Evolutionary conservation across 2,113 vertebrate genomes (phyloP), one percentile per base, ranked within the genome.

Genomic region (Oceanites oceanicus): DNA sequence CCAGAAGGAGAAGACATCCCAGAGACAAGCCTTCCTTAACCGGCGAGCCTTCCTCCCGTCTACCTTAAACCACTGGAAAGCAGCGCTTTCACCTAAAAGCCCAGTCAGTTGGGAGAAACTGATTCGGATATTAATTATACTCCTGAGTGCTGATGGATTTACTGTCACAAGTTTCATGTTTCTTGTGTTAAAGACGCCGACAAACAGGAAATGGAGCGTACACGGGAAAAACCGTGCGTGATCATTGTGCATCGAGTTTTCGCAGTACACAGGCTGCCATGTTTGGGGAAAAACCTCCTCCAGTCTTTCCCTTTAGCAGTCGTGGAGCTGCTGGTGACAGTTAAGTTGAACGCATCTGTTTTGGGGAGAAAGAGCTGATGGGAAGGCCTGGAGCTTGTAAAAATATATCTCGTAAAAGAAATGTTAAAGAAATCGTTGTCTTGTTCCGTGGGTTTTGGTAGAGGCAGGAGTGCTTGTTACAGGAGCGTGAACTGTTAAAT

Each of bases 331-430:
- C 38, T 29, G 59, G 49, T n/a, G 42, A 32, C 40, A 15, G 4
- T 9, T 9, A 8, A 34, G 50, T 13, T 13, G 52, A 42, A 42
- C 27, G 1, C 13, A 1, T 42, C 7, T n/a, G 17, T 42, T 42
- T 66, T 17, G 32, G 30, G 59, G 44, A 11, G 45, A 26, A 70
- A 34, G 21, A 44, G 30, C 21, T 19, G 85, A n/a, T 7, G 0
- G 3, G 32, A 26, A 19, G 53, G 38, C 8, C 53, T 9, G 27
- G 30, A 53, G 67, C 47, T 19, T 2, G 1, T n/a, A 1, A 29
- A 55, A 49, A 25, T 2, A 0, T 2, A 2, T 40, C 25, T 27
- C 8, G 0, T 25, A 3, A 14, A 13, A 2, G 40, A n/a, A n/a
- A 23, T 11, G 10, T 8, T 42, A 10, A 34, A 17, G 27, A 25